Base-by-base conservation (phyloP, 2,797 vertebrate genomes). In the Centroberyx gerrardi region DNA sequence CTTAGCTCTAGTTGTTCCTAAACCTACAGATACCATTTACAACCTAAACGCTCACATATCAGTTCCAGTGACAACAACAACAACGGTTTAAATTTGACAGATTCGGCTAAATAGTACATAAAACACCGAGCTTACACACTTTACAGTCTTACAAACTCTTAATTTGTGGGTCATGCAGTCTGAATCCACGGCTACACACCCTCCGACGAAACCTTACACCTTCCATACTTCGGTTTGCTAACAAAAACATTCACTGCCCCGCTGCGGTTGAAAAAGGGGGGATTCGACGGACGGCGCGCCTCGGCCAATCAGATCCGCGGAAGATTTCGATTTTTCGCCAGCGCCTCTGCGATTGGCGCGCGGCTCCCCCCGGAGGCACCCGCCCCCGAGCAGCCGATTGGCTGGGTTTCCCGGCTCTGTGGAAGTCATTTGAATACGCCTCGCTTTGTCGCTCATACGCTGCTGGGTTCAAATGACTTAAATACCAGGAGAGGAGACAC, bases 361-460 rank as follows among this genome's bases (percentile, higher is more conserved):
- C 58, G 0, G 12, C 1, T 0, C 0, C 0, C 27, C 75, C 58
- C 64, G 0, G 49, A 59, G 74, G 38, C n/a, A 4, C 49, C 85
- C 85, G 18, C 82, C 86, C 9, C 58, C 53, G 31, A 0, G 18
- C 55, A 0, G 33, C 55, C 74, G 79, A 90, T 94, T 93, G 90
- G 89, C 18, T 31, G 4, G 17, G 76, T 93, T 94, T 94, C 93
- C 91, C 93, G 93, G 93, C 91, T 93, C 85, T 70, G 9, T 63
- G 69, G 59, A 74, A 58, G 66, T 90, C 78, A 91, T 94, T 93
- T 94, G 93, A 94, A 94, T 91, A 93, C 89, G 90, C 81, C 81
- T 87, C 42, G 66, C 83, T 87, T 64, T 77, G 81, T 74, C 70
- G 78, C 70, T 88, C 80, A 60, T 68, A 29, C 86, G 70, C 42